Base-by-base conservation (phyloP, 1,140 invertebrate species). In the Sweltsa coloradensis region DNA sequence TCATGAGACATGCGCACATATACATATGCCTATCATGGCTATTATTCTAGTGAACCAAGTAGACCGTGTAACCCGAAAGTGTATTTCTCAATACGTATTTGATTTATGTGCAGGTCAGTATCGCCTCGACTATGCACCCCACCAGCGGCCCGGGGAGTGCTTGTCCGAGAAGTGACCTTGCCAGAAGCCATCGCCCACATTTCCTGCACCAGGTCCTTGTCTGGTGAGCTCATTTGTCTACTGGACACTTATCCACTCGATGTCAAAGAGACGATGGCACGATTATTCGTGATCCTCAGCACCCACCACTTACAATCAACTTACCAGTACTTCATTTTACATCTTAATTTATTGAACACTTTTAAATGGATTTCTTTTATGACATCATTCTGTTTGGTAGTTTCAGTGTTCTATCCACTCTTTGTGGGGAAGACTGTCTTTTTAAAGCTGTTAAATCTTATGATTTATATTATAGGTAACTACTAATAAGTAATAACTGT, bases 141-240 rank as follows among this genome's bases (percentile, higher is more conserved):
- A 63, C 58, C 68, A 69, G 58, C 65, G 64, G 51, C 54, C 63
- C 52, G 63, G 63, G 56, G 66, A 68, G 51, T 66, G 61, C 47
- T 59, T 61, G 53, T 61, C 61, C 51, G 67, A 69, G 57, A 68
- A 69, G 65, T 68, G 64, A 68, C 68, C 41, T 24, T 42, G 29
- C 41, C 41, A 42, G 41, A 42, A 42, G 22, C 22, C 29, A 9
- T 23, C 29, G 21, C 41, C 41, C 16, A 18, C 29, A 9, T 42
- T 42, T 23, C 41, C 21, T 19, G 41, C 23, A 26, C 41, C 41
- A 18, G 41, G 9, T 14, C 40, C 40, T 2, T 41, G 40, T 21
- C 40, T 41, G 40, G 40, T 23, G 40, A 41, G 40, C 40, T 47
- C 45, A 25, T 47, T 39, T 19, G 34, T 47, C 13, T 47, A 47